A percentile compares a stretch with the other conserved stretches of the same genome.
These are phyloP conservation scores for Dinoponera quadriceps DNA, from an alignment of 1,140 invertebrate genomes.

Conservation along the genomic window DNA sequence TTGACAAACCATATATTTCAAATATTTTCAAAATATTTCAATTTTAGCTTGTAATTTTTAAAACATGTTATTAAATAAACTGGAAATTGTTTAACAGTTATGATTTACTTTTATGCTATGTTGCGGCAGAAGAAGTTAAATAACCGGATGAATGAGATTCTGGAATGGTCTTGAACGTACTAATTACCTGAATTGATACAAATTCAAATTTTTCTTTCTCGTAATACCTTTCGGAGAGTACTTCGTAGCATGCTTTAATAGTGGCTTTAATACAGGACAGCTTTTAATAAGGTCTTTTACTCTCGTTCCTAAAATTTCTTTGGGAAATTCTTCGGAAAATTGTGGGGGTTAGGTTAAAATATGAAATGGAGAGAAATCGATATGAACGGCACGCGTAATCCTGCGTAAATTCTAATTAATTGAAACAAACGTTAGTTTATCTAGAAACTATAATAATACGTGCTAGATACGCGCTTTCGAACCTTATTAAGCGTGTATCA, in stretches of 20 bases:
- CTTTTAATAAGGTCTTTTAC: neutral
- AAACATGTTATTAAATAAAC: too few relatives aligned
- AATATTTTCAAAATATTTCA: neutral
- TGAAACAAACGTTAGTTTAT: conserved; percentile 45
- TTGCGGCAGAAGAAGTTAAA: too few relatives aligned
- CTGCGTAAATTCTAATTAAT: conserved; percentile 39
- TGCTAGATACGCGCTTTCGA: neutral
- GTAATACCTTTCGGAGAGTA: too few relatives aligned
- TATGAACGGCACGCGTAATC: conserved; percentile 29
- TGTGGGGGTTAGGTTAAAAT: conserved; percentile 16
- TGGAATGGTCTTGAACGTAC: too few relatives aligned
- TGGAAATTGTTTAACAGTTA: too few relatives aligned
- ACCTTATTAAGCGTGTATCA: neutral
- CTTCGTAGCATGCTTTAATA: neutral
- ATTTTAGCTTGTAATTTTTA: neutral
- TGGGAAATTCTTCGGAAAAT: conserved; percentile 22
- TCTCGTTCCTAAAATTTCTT: conserved; percentile 10
- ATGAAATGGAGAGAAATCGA: conserved; percentile 21
- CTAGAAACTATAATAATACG: neutral
- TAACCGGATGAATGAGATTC: too few relatives aligned
- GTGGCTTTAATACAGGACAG: conserved; percentile 1
- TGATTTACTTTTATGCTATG: too few relatives aligned
- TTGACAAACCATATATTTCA: neutral
- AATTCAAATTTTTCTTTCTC: too few relatives aligned
- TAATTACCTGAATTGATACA: too few relatives aligned